These are phyloP conservation scores for Brachionus rotundiformis DNA, from an alignment of 1,140 invertebrate species.

Conservation along the genomic window DNA sequence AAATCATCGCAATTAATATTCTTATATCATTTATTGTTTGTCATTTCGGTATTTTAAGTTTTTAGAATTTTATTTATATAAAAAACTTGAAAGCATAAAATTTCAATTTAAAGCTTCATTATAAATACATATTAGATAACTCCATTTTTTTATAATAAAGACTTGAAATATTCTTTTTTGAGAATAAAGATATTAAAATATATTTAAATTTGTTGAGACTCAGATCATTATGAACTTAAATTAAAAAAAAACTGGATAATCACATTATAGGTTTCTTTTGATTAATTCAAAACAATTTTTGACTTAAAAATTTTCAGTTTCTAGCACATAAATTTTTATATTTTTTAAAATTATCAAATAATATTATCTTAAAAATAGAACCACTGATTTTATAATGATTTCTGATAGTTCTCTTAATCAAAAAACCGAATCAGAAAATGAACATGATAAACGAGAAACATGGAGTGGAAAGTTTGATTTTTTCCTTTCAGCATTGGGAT, in stretches of 20 bases:
- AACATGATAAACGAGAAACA: constrained; percentile 66
- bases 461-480: constrained; percentile 66
- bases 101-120: too few species aligned
- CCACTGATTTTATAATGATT: neutral
- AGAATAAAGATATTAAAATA: too few species aligned
- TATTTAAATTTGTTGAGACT: neutral
- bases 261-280: neutral
- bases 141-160: too few species aligned
- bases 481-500: constrained; percentile 63
- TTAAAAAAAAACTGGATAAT: neutral
- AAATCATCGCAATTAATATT: too few species aligned
- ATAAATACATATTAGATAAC: too few species aligned
- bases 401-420: neutral
- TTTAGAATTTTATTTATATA: too few species aligned
- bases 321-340: neutral
- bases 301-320: neutral
- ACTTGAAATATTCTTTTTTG: too few species aligned
- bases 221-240: neutral
- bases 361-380: neutral
- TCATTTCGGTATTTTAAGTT: too few species aligned
- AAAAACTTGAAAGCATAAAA: too few species aligned
- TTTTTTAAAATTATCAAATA: neutral
- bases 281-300: neutral
- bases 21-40: too few species aligned
- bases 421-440: neutral